Conservation (phyloP, 2,797 vertebrate genomes). For the Phoxinus dragarum region DNA sequence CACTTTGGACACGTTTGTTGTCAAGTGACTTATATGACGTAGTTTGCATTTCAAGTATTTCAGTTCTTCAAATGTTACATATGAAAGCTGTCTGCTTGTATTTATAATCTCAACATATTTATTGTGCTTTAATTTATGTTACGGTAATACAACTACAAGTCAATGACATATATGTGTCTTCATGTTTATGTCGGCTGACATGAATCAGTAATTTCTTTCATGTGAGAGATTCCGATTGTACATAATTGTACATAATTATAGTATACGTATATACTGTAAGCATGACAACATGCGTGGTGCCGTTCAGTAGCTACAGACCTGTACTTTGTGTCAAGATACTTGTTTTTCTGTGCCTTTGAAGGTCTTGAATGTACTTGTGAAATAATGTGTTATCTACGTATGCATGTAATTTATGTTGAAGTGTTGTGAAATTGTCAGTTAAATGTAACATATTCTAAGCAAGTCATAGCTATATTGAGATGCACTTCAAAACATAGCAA, state of each 20-base stretch:
- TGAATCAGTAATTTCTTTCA: slow-evolving; percentile 8
- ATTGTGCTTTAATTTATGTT: slow-evolving; percentile 39
- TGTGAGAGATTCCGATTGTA: slow-evolving; percentile 26
- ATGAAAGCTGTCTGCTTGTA: neutral
- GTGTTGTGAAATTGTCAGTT: slow-evolving; percentile 10
- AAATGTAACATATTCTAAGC: neutral
- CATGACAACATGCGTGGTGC: slow-evolving; percentile 14
- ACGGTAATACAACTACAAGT: neutral
- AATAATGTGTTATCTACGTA: slow-evolving; percentile 4
- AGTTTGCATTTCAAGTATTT: neutral
- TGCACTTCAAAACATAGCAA: neutral
- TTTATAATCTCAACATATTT: slow-evolving; percentile 42
- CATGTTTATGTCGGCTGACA: neutral
- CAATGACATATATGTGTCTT: slow-evolving; percentile 1
- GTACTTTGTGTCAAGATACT: slow-evolving; percentile 10
- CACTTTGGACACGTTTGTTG: neutral
- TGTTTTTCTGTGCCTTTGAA: slow-evolving; percentile 15
- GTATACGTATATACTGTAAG: neutral
- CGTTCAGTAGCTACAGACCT: slow-evolving; percentile 9
- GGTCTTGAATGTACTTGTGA: slow-evolving; percentile 25
- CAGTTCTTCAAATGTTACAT: slow-evolving; percentile 2
- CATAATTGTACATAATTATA: slow-evolving; percentile 21
- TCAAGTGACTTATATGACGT: neutral
- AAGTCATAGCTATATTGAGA: neutral
- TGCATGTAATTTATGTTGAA: slow-evolving; percentile 19